Evolutionary conservation across 2,113 vertebrate genomes (phyloP), one percentile per base, ranked within the genome.

Genomic region (Heterochromis multidens): DNA sequence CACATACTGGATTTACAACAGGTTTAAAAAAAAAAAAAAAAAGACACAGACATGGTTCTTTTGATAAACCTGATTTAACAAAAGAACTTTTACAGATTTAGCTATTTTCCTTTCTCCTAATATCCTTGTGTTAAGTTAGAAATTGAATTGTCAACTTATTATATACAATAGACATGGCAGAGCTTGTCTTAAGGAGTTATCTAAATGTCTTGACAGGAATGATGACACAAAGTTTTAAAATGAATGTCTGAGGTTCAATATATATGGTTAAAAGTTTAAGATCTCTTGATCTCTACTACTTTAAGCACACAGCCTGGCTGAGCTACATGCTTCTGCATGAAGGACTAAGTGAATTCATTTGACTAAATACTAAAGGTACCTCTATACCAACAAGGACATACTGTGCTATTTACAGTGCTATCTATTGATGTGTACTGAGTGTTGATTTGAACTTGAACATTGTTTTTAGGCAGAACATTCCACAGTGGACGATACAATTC

Each of bases 1-100:
- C 46, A 31, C 21, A 40, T 29, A 67, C 80, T 86, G 49, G 59
- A 80, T 79, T 86, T 65, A 77, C 33, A 83, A 58, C 58, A 54
- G 80, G 17, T 52, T 33, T 58, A 35, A 46, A 70, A 31, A 77
- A 79, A 77, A 43, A 35, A 46, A 70, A 31, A 77, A 79, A 77
- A 43, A 25, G 49, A 29, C 35, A 31, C 1, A 16, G 52, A 25
- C 16, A 4, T 10, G 49, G 56, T 79, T 74, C 5, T 31, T 63
- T 59, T 52, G 77, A 80, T 54, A 16, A 61, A 37, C 7, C 35
- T 46, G 21, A 23, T 83, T 62, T 12, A 46, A 23, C 37, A 6
- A 17, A 35, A 23, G 16, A 63, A 27, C 2, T 54, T 11, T 23
- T 13, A 2, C 19, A 58, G 10, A 59, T 29, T 67, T 29, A 27